Conservation (phyloP, 2,113 vertebrate species). For the Phoxinus phoxinus region DNA sequence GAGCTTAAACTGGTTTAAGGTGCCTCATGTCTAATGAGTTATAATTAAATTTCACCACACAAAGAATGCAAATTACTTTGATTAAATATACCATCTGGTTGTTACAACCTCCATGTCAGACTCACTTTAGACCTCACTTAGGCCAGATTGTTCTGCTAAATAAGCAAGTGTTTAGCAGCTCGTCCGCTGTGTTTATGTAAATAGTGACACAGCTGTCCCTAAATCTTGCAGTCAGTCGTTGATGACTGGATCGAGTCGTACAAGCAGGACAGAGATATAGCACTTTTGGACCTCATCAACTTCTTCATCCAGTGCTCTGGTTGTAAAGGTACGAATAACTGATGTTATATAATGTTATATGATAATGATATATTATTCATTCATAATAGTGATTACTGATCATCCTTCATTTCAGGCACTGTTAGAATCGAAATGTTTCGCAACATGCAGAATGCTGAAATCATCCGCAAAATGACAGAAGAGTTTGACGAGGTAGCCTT, state of each 20-base stretch:
- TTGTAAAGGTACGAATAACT: conserved; percentile 86
- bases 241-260: conserved; percentile 99
- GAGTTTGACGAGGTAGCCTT: conserved; percentile 95
- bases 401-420: conserved; percentile 79
- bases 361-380: not conserved
- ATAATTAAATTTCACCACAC: not conserved
- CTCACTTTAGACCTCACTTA: not conserved
- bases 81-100: not conserved
- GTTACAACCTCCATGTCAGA: not conserved
- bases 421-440: conserved; percentile 99
- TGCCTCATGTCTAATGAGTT: not conserved
- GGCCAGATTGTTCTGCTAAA: not conserved
- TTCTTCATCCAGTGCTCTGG: conserved; percentile 99
- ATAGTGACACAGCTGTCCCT: not conserved
- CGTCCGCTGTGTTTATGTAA: not conserved
- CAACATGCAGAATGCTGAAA: conserved; percentile 99
- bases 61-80: not conserved
- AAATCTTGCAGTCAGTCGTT: conserved; percentile 86
- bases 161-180: not conserved
- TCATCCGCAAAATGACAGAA: conserved; percentile 99
- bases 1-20: not conserved
- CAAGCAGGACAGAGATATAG: conserved; percentile 96
- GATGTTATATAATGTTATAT: too few species aligned
- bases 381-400: not conserved
- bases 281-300: conserved; percentile 97